phyloP scores from a whole-genome alignment of 2,113 vertebrate genomes.

The Chlorodrepanis virens region DNA sequence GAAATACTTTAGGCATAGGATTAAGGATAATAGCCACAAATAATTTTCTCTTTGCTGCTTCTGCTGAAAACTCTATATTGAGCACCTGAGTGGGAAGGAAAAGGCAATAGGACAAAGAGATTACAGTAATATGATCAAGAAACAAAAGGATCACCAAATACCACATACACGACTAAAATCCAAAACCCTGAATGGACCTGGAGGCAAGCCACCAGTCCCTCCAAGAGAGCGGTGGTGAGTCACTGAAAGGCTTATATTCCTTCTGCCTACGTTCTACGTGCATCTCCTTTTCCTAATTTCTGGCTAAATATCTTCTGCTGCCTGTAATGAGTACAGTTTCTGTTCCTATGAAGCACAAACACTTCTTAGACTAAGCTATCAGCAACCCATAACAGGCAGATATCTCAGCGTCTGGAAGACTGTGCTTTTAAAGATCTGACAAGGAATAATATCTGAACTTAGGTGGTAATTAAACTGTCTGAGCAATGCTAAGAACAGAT shows the following conservation, averaged over 20 bases:
- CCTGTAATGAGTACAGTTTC: background rate
- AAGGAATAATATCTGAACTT: slow-evolving; percentile 68
- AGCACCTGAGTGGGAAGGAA: background rate
- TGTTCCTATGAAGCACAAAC: slow-evolving; percentile 17
- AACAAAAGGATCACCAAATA: background rate
- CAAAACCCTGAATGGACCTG: background rate
- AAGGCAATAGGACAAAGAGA: background rate
- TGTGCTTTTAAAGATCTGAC: slow-evolving; percentile 56
- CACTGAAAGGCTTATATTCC: background rate
- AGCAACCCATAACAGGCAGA: slow-evolving; percentile 30
- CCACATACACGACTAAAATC: background rate
- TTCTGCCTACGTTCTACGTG: background rate
- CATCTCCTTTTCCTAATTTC: background rate
- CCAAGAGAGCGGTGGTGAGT: background rate
- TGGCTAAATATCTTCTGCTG: background rate
- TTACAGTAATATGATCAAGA: background rate
- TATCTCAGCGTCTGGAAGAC: slow-evolving; percentile 51
- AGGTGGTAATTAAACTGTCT: slow-evolving; percentile 69
- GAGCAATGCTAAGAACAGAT: slow-evolving; percentile 51
- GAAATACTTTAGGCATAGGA: background rate
- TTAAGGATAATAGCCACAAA: background rate
- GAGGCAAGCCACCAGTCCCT: background rate
- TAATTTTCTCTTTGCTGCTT: background rate
- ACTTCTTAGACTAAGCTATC: slow-evolving; percentile 18
- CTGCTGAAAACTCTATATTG: background rate